phyloP scores from a whole-genome alignment of 2,888 invertebrate genomes.

The Unio pictorum region DNA sequence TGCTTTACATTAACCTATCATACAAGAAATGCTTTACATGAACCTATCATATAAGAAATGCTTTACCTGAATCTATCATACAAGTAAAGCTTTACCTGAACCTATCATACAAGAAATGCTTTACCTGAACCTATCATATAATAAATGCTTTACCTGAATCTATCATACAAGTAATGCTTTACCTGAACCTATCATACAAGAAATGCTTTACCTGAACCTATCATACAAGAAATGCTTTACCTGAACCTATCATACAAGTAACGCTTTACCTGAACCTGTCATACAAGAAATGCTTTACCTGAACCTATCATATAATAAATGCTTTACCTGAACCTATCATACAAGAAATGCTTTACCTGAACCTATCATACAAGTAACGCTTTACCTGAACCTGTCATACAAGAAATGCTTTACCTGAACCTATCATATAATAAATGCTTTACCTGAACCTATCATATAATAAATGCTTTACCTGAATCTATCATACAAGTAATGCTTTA shows the following conservation, averaged over 20 bases:
- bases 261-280: conserved; percentile 15
- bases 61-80: conserved; percentile 16
- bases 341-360: conserved; percentile 16
- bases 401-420: no score
- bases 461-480: no score
- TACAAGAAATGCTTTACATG: conserved; percentile 15
- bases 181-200: conserved; percentile 15
- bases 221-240: conserved; percentile 11
- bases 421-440: no score
- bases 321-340: conserved; percentile 15
- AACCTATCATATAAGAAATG: not conserved
- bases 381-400: no score
- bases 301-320: not conserved
- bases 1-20: conserved; percentile 17
- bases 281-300: conserved; percentile 16
- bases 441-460: no score
- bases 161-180: not conserved
- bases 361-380: no score
- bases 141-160: conserved; percentile 16
- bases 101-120: not conserved
- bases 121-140: conserved; percentile 15
- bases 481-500: no score
- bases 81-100: conserved; percentile 15
- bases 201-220: conserved; percentile 15
- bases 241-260: not conserved